A percentile compares a stretch with the other conserved stretches of the same genome.
phyloP scores from a whole-genome alignment of 2,113 vertebrate species.

The Daubentonia madagascariensis region DNA sequence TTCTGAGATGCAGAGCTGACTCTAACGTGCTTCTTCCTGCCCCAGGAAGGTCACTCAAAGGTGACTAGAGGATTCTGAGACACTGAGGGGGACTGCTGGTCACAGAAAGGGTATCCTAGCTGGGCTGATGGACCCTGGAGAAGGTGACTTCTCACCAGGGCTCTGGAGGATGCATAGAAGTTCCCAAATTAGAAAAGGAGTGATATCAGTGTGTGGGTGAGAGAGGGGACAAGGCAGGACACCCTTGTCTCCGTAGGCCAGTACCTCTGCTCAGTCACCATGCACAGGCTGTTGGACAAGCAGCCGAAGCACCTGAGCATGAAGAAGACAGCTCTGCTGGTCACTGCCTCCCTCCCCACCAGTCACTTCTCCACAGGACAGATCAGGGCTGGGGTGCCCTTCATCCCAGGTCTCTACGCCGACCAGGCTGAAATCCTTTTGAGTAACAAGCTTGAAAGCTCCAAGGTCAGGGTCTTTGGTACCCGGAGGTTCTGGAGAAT shows the following conservation, averaged over 20 bases:
- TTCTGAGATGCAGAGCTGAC: too few relatives aligned
- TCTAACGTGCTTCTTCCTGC: too few relatives aligned
- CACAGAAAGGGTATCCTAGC: neutral
- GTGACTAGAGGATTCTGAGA: neutral
- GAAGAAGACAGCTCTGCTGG: slow-evolving; percentile 83
- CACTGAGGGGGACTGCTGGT: neutral
- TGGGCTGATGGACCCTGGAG: neutral
- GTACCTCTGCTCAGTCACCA: slow-evolving; percentile 89
- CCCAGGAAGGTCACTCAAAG: neutral
- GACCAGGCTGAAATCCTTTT: slow-evolving; percentile 91
- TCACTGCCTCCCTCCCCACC: slow-evolving; percentile 83
- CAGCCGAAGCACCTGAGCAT: slow-evolving; percentile 88
- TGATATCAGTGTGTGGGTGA: rapidly evolving
- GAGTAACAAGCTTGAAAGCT: slow-evolving; percentile 86
- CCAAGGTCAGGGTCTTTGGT: slow-evolving; percentile 91
- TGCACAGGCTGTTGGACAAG: slow-evolving; percentile 87
- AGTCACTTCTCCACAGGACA: slow-evolving; percentile 79
- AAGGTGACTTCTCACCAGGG: neutral
- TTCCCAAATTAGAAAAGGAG: neutral
- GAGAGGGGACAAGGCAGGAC: neutral
- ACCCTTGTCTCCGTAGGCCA: slow-evolving; percentile 83
- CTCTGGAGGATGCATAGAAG: neutral
- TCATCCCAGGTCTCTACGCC: slow-evolving; percentile 89
- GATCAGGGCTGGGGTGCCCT: slow-evolving; percentile 82
- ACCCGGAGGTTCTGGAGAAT: slow-evolving; percentile 84